phyloP scores from a whole-genome alignment of 2,113 vertebrate species.

The Oryctolagus cuniculus region mOryCun1.1 NC_091445.1:48207501-48208000 shows the following conservation, averaged over 20 bases:
- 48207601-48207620: background rate
- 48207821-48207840: background rate
- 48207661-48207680: background rate
- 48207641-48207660: background rate
- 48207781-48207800: background rate
- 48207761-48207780: slow-evolving; percentile 5
- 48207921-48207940: background rate
- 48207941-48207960: too few relatives aligned
- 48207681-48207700: background rate
- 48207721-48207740: background rate
- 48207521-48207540: too few relatives aligned
- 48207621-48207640: background rate
- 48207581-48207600: background rate
- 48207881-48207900: background rate
- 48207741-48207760: background rate
- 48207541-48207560: background rate
- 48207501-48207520: background rate
- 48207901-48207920: background rate
- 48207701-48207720: background rate
- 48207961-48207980: too few relatives aligned
- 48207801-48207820: background rate
- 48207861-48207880: background rate
- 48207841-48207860: background rate
- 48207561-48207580: background rate
- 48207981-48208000: too few relatives aligned